Conservation (phyloP, 2,797 vertebrate species). For the Eidolon dupreanum region DNA sequence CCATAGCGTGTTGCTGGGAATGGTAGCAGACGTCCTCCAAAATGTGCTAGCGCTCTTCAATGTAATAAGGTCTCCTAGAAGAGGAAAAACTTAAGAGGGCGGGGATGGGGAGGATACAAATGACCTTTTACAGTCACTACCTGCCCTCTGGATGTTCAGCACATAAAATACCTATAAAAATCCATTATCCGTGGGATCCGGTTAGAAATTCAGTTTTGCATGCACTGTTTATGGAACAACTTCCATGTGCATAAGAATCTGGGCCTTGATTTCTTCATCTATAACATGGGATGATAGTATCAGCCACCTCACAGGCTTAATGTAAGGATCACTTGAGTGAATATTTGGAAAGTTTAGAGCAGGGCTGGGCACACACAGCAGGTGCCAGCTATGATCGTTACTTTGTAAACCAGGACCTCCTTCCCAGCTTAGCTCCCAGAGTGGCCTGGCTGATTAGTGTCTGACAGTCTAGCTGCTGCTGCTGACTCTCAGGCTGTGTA, state of each 20-base stretch:
- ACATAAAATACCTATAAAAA: background rate
- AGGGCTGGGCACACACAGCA: background rate
- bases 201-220: background rate
- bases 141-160: background rate
- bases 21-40: background rate
- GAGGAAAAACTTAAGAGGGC: background rate
- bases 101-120: too few relatives aligned
- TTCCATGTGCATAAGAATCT: background rate
- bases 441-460: background rate
- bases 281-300: background rate
- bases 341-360: background rate
- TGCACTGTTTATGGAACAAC: background rate
- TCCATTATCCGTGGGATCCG: background rate
- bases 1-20: background rate
- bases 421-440: background rate
- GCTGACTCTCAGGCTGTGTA: background rate
- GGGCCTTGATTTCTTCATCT: background rate
- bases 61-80: background rate
- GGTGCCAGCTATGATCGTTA: background rate
- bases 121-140: background rate
- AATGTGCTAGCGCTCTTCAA: background rate
- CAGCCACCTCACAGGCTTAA: background rate
- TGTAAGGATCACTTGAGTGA: background rate
- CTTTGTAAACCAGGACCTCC: background rate
- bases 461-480: background rate